A percentile compares a stretch with the other conserved stretches of the same genome.
Conservation (phyloP, 2,113 vertebrate genomes). For the Zeus faber region DNA sequence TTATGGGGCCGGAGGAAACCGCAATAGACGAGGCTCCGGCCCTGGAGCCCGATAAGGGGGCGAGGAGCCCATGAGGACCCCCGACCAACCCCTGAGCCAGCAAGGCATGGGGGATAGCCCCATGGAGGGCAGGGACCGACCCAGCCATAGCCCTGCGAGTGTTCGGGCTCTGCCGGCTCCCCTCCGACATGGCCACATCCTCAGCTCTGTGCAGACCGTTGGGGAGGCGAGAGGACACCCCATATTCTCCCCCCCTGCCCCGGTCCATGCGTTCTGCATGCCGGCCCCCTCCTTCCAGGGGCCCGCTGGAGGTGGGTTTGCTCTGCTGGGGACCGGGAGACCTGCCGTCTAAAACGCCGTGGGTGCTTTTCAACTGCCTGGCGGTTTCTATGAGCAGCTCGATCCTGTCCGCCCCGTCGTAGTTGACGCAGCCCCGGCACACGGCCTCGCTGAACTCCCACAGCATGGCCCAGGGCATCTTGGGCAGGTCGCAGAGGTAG, state of each 20-base stretch:
- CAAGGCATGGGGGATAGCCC: conserved; percentile 70
- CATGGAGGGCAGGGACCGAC: conserved; percentile 69
- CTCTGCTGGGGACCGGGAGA: conserved; percentile 82
- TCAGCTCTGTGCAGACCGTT: conserved; percentile 80
- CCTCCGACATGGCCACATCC: conserved; percentile 74
- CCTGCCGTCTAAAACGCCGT: conserved; percentile 84
- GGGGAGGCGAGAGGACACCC: conserved; percentile 77
- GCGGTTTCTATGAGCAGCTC: conserved; percentile 88
- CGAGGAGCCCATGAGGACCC: conserved; percentile 63
- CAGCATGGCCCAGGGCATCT: conserved; percentile 93
- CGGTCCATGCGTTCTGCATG: conserved; percentile 71
- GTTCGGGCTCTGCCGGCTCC: conserved; percentile 80
- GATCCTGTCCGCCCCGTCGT: conserved; percentile 87
- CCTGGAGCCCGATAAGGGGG: conserved; percentile 68
- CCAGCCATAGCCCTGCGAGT: conserved; percentile 78
- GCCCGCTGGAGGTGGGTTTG: conserved; percentile 70
- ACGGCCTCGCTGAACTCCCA: conserved; percentile 93
- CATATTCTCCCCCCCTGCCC: conserved; percentile 77
- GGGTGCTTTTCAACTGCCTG: conserved; percentile 84
- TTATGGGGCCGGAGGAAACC: conserved; percentile 62
- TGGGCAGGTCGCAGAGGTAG: conserved; percentile 90
- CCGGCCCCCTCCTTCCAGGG: conserved; percentile 67
- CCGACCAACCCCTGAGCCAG: conserved; percentile 80
- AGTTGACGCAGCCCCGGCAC: conserved; percentile 89
- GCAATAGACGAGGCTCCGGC: conserved; percentile 60